phyloP scores from a whole-genome alignment of 1,140 invertebrate species.

The Pseudoatta argentina region DNA sequence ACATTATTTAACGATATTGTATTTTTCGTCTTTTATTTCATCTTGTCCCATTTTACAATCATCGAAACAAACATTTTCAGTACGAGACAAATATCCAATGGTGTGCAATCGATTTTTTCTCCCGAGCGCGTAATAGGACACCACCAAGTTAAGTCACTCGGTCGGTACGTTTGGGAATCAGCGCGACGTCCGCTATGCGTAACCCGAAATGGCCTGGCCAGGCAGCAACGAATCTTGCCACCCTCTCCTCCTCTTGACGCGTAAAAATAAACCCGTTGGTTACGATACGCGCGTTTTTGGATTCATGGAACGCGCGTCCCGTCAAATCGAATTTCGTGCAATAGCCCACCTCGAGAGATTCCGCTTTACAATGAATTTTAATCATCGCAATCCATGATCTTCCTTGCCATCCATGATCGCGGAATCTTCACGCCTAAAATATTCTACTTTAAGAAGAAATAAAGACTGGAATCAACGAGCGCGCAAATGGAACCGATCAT shows the following conservation, averaged over 20 bases:
- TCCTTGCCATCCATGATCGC: neutral
- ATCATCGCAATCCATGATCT: neutral
- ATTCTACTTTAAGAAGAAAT: neutral
- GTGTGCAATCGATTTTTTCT: conserved; percentile 39
- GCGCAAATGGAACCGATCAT: neutral
- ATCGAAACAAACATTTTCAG: neutral
- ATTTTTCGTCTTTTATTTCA: neutral
- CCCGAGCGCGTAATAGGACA: conserved; percentile 80
- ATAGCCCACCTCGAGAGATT: neutral
- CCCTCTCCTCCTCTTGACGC: conserved; percentile 70
- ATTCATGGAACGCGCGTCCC: conserved; percentile 44
- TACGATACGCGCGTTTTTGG: conserved; percentile 69
- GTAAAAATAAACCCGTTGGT: conserved; percentile 84
- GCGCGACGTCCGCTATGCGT: conserved; percentile 77
- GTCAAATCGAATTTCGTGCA: conserved; percentile 29
- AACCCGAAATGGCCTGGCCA: conserved; percentile 84
- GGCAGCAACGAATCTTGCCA: conserved; percentile 62
- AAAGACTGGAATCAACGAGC: neutral
- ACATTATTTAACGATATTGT: neutral
- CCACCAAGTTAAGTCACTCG: conserved; percentile 69
- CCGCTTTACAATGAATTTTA: neutral
- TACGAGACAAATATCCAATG: neutral
- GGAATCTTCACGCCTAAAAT: neutral
- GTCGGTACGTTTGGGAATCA: conserved; percentile 57
- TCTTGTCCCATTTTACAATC: neutral